phyloP scores from a whole-genome alignment of 1,140 invertebrate genomes.

The Drosophila carrolli region DNA sequence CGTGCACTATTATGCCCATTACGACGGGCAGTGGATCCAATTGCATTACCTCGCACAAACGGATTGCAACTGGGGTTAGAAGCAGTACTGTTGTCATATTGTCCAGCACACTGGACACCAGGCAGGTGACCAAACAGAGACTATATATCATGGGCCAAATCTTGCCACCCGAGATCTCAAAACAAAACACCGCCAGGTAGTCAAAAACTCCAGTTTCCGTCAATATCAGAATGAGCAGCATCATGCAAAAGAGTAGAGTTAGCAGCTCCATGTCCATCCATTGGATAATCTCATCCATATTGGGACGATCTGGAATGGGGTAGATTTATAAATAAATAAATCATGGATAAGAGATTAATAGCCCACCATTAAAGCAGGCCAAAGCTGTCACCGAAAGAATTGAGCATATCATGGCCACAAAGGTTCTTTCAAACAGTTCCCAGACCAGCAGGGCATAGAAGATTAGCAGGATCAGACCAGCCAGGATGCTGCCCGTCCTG shows the following conservation, averaged over 20 bases:
- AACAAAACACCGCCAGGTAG: conserved; percentile 90
- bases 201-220: conserved; percentile 93
- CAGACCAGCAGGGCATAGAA: conserved; percentile 91
- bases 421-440: conserved; percentile 90
- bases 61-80: conserved; percentile 91
- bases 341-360: fast-evolving
- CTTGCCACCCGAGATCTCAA: conserved; percentile 89
- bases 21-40: conserved; percentile 90
- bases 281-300: conserved; percentile 88
- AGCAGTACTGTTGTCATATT: conserved; percentile 92
- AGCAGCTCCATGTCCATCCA: conserved; percentile 93
- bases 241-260: conserved; percentile 93
- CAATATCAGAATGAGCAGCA: conserved; percentile 91
- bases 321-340: neutral
- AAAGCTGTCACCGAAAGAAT: conserved; percentile 89
- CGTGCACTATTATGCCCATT: conserved; percentile 90
- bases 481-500: conserved; percentile 88
- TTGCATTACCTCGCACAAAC: conserved; percentile 92
- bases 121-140: conserved; percentile 89
- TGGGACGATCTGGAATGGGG: conserved; percentile 87
- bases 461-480: conserved; percentile 87
- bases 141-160: conserved; percentile 91
- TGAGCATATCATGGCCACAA: conserved; percentile 91
- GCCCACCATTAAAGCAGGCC: conserved; percentile 86
- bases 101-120: conserved; percentile 91